A percentile compares a stretch with the other conserved stretches of the same genome.
phyloP scores from a whole-genome alignment of 2,113 vertebrate species.

The Scatophagus argus region DNA sequence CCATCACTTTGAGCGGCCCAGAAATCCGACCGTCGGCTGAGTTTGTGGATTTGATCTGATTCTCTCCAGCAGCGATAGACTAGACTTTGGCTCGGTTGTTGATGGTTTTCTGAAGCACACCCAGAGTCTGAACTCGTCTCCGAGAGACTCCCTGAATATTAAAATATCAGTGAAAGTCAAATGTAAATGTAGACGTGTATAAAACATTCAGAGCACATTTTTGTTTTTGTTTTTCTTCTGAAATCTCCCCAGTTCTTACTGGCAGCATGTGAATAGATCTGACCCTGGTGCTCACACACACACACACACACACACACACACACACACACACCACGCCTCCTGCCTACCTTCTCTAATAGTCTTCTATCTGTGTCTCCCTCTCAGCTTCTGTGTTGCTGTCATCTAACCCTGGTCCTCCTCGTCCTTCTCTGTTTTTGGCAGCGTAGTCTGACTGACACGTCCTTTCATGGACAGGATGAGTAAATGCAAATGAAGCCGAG shows the following conservation, averaged over 20 bases:
- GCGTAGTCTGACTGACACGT: slow-evolving; percentile 21
- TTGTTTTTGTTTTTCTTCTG: background rate
- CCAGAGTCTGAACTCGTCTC: background rate
- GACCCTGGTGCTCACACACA: background rate
- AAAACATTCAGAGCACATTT: background rate
- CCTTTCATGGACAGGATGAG: slow-evolving; percentile 34
- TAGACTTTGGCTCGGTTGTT: background rate
- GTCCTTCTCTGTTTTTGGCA: background rate
- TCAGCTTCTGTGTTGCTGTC: slow-evolving; percentile 18
- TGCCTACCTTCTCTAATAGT: background rate
- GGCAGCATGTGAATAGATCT: slow-evolving; percentile 26
- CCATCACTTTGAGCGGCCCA: background rate
- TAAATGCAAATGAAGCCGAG: slow-evolving; percentile 23
- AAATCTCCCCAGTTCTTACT: background rate
- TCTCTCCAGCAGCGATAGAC: background rate
- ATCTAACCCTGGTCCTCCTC: slow-evolving; percentile 15
- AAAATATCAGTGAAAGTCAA: background rate
- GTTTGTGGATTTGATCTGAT: background rate
- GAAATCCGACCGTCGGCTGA: background rate
- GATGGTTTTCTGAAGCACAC: background rate
- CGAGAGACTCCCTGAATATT: background rate
- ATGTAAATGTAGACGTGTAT: background rate
- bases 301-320: background rate
- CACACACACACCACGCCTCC: background rate
- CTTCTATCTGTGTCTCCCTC: background rate